Base-by-base conservation (phyloP, 1,140 invertebrate species). In the Notospermus geniculatus region DNA sequence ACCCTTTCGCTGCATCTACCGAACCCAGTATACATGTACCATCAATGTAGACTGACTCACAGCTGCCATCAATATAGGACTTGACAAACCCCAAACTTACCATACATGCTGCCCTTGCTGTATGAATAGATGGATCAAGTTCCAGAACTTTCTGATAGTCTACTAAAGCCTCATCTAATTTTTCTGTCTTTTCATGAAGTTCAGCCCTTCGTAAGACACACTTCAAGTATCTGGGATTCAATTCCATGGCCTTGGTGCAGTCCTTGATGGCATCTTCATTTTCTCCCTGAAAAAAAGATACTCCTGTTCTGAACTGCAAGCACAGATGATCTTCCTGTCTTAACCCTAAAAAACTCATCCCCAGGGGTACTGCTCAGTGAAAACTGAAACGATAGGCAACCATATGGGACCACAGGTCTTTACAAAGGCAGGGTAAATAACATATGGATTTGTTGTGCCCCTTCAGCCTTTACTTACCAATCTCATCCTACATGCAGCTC, bases 91-190 rank as follows among this genome's bases (percentile, higher is more conserved):
- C 1, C 11, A 43, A 25, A 63, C 70, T 62, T 64, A 80, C 87
- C 68, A 79, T 79, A 62, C 86, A 74, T 22, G 90, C 91, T 61
- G 80, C 78, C 52, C 85, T 80, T 0, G 91, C 90, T 64, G 91
- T 88, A 58, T 62, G 72, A 77, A 76, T 91, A 84, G 76, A 76
- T 1, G 91, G 88, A 82, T 97, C 91, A 1, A 95, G 73, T 74
- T 93, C 88, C 56, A 92, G 69, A 52, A 97, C 85, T 79, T 90
- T 90, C 72, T 95, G 89, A 73, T 87, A 97, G 81, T 98, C 95
- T 30, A 85, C 87, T 63, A 98, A 79, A 30, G 92, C 88, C 75
- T 97, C 91, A 68, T 98, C 93, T 7, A 94, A 80, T 76, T 93
- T 93, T 0, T 97, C 91, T 4, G 83, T 84, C 64, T 88, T 86